phyloP scores from a whole-genome alignment of 2,797 vertebrate genomes.

The Limnodromus scolopaceus region DNA sequence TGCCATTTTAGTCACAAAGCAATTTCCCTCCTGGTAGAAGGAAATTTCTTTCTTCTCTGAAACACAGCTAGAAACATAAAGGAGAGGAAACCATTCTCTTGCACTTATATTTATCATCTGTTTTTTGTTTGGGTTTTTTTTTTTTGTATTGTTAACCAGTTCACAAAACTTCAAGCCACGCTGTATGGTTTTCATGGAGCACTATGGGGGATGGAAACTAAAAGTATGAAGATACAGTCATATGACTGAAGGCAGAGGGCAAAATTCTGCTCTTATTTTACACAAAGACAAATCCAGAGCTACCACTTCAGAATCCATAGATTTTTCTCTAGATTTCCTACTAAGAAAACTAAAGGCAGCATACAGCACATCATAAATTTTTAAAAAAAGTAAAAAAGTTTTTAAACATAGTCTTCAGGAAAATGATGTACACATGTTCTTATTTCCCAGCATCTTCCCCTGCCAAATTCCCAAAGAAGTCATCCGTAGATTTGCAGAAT shows the following conservation, averaged over 20 bases:
- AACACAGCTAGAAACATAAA: not conserved
- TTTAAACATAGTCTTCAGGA: not conserved
- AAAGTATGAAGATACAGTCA: not conserved
- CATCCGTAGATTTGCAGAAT: not conserved
- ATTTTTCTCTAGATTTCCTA: not conserved
- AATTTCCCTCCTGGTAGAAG: not conserved
- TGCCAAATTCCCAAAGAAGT: not conserved
- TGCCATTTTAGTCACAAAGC: not conserved
- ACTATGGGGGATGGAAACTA: not conserved
- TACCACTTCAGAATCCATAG: not conserved
- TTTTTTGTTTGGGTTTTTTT: too few relatives aligned
- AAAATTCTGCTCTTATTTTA: not conserved
- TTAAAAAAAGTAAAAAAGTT: accelerated
- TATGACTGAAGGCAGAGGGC: not conserved
- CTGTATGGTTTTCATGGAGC: not conserved
- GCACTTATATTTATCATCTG: not conserved
- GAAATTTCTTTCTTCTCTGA: not conserved
- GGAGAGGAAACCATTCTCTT: not conserved
- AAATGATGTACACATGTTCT: not conserved
- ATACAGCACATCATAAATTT: not conserved
- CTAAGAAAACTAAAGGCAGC: not conserved
- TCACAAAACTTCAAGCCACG: not conserved
- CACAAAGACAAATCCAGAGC: not conserved
- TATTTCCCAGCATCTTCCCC: not conserved
- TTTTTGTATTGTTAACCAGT: not conserved